Conservation (phyloP, 2,113 vertebrate genomes). For the Rhinichthys klamathensis region DNA sequence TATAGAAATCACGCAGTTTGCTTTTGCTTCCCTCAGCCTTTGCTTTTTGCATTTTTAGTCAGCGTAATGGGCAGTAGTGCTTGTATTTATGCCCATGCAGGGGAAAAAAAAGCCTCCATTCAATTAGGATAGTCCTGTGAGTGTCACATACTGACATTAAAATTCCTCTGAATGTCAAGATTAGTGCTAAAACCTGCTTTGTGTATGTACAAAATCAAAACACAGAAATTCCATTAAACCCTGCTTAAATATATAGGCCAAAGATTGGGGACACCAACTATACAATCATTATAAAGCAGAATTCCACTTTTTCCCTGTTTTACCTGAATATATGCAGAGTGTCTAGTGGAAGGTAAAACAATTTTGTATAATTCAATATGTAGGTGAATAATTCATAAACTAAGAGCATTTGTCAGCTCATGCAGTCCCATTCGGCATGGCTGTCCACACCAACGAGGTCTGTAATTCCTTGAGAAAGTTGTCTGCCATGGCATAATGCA, state of each 20-base stretch:
- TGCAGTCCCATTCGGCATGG: background rate
- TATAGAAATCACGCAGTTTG: background rate
- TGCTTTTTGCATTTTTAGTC: too few relatives aligned
- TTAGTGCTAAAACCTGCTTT: background rate
- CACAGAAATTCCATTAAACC: constrained; percentile 18
- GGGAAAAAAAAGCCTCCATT: too few relatives aligned
- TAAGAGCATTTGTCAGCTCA: constrained; percentile 1
- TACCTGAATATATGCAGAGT: constrained; percentile 23
- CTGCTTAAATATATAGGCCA: constrained; percentile 14
- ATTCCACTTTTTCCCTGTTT: constrained; percentile 17
- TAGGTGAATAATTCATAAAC: constrained; percentile 30
- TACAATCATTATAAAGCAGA: constrained; percentile 17
- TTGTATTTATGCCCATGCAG: background rate
- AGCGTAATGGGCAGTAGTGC: background rate
- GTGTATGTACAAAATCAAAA: background rate
- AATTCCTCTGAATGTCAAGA: constrained; percentile 14
- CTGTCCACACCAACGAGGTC: background rate
- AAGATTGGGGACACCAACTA: background rate
- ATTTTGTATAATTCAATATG: constrained; percentile 36
- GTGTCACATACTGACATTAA: background rate
- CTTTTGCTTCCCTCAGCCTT: too few relatives aligned
- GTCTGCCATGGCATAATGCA: background rate
- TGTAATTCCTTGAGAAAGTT: background rate
- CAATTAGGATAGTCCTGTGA: background rate
- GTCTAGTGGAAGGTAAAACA: constrained; percentile 31